Conservation (phyloP, 2,888 invertebrate species). For the Pyrgus malvae region DNA sequence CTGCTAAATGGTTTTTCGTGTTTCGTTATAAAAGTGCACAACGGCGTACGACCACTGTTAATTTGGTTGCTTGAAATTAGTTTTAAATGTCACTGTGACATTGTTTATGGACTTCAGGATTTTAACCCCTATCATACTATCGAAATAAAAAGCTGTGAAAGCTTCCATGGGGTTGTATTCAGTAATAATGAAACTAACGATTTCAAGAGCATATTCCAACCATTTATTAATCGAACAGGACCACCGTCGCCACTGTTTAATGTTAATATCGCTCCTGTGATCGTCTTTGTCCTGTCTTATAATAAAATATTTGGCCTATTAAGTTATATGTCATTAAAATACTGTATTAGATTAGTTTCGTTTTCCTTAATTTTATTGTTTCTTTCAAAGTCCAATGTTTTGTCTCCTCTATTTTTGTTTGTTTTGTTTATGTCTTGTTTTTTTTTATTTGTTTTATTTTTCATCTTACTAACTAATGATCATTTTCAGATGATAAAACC, state of each 20-base stretch:
- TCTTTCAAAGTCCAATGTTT: not conserved
- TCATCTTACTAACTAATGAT: slow-evolving; percentile 20
- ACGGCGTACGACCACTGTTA: no score
- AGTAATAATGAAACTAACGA: no score
- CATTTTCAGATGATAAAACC: slow-evolving; percentile 30
- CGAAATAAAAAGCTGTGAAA: no score
- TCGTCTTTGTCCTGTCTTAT: slow-evolving; percentile 30
- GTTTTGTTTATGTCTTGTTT: slow-evolving; percentile 14
- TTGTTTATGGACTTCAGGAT: no score
- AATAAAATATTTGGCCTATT: slow-evolving; percentile 16
- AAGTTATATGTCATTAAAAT: slow-evolving; percentile 29
- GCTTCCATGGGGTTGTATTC: no score
- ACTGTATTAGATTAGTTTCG: slow-evolving; percentile 38
- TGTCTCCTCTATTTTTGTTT: not conserved
- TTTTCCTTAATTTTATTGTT: slow-evolving; percentile 5
- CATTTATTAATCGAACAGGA: slow-evolving; percentile 2
- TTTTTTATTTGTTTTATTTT: slow-evolving; percentile 14
- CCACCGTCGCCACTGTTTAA: slow-evolving; percentile 42
- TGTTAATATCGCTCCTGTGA: slow-evolving; percentile 33
- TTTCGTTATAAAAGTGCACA: no score
- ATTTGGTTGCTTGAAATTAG: no score
- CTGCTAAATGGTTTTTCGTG: no score
- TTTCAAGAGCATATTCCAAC: slow-evolving; percentile 1
- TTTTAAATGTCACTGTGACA: no score
- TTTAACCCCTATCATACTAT: no score